These are phyloP conservation scores for Antennarius maculatus DNA, from an alignment of 2,797 vertebrate genomes.

Conservation along the genomic window DNA sequence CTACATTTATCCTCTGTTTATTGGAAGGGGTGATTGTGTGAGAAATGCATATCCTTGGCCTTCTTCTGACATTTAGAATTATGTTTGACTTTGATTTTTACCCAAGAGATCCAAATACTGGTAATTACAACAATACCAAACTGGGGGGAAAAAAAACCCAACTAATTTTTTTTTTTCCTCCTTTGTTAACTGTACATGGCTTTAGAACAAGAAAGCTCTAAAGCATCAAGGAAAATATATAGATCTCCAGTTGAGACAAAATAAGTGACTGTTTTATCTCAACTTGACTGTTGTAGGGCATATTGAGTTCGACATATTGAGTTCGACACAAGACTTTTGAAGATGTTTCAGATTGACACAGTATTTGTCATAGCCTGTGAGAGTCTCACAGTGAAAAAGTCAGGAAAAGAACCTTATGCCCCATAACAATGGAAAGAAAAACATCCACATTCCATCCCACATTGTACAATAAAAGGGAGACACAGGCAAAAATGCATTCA, in stretches of 20 bases:
- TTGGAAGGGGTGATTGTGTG: too few species aligned
- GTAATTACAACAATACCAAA: too few species aligned
- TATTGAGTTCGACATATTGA: too few species aligned
- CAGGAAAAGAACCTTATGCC: conserved; percentile 13
- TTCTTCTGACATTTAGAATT: conserved; percentile 31
- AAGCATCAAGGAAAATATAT: too few species aligned
- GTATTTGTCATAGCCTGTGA: conserved; percentile 25
- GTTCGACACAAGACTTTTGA: neutral
- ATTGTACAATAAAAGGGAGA: conserved; percentile 49
- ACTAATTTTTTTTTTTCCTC: too few species aligned
- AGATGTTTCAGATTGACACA: conserved; percentile 36
- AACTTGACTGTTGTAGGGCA: too few species aligned
- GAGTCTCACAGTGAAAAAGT: conserved; percentile 12
- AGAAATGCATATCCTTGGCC: neutral
- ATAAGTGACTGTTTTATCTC: too few species aligned
- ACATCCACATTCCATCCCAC: conserved; percentile 52
- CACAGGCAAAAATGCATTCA: conserved; percentile 51
- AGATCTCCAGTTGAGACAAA: neutral
- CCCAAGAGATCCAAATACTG: too few species aligned
- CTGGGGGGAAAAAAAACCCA: too few species aligned
- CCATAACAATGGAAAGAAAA: conserved; percentile 55
- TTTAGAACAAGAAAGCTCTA: too few species aligned
- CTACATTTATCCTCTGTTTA: too few species aligned
- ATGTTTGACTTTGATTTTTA: conserved; percentile 6
- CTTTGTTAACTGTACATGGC: too few species aligned